A percentile compares a stretch with the other conserved stretches of the same genome.
phyloP scores from a whole-genome alignment of 2,113 vertebrate species.

The Tupaia tana region DNA sequence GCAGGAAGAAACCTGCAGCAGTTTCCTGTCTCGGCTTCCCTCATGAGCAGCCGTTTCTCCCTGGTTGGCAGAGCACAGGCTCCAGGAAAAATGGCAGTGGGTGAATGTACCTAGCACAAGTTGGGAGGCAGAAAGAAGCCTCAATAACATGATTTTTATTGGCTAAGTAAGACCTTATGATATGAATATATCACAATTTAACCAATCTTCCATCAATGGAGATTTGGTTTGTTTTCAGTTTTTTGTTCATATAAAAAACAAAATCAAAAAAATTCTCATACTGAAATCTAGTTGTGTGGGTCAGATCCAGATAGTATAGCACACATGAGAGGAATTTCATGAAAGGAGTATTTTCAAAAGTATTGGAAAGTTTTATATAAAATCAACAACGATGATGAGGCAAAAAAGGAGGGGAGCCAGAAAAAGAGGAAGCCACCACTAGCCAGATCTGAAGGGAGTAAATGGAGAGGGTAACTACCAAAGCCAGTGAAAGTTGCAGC shows the following conservation, averaged over 20 bases:
- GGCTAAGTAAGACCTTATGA: background rate
- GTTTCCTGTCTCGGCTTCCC: no score
- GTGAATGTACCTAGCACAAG: no score
- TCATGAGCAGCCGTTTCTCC: background rate
- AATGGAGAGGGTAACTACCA: background rate
- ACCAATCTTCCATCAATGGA: background rate
- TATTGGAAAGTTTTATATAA: background rate
- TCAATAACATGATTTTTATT: background rate
- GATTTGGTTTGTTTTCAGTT: background rate
- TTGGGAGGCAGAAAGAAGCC: no score
- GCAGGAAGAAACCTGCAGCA: no score
- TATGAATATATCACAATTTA: constrained; percentile 28
- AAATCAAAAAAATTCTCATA: background rate
- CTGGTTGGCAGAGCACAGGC: no score
- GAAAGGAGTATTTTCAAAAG: background rate
- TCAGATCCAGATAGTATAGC: background rate
- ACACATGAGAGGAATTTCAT: background rate
- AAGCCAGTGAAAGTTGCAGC: background rate
- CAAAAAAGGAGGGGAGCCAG: background rate
- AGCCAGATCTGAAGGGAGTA: background rate
- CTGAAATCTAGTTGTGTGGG: background rate
- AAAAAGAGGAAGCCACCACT: background rate
- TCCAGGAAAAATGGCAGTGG: no score
- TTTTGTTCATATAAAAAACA: background rate
- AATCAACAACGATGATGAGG: background rate